Evolutionary conservation across 2,113 vertebrate species (phyloP).

Genomic region (Smithornis capensis): DNA sequence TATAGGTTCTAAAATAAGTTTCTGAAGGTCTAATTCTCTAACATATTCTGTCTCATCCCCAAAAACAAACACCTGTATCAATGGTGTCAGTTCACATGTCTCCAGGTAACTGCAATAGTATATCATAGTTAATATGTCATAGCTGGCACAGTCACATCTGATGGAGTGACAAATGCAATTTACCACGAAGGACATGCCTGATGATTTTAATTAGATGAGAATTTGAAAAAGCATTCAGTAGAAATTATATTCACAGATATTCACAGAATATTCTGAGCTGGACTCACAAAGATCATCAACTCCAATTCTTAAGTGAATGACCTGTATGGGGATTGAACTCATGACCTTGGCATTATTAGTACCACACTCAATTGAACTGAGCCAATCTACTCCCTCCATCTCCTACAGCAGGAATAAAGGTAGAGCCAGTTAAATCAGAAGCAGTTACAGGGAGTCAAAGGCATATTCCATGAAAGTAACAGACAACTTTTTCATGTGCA

Average conservation of each 20-base stretch:
- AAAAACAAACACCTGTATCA: neutral
- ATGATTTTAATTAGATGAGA: neutral
- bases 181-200: neutral
- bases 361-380: neutral
- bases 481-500: neutral
- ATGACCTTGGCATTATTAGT: neutral
- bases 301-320: neutral
- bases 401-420: neutral
- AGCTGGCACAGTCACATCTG: neutral
- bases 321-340: neutral
- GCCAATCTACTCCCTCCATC: neutral
- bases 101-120: neutral
- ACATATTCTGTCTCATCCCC: neutral
- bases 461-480: neutral
- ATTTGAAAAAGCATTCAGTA: neutral
- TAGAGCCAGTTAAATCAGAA: neutral
- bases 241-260: neutral
- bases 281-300: neutral
- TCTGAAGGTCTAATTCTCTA: neutral
- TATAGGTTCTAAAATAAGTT: neutral
- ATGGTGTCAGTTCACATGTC: neutral
- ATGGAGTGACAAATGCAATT: neutral
- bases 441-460: neutral
- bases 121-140: neutral
- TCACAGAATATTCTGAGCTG: neutral